Percentiles rank a stretch among this genome's conserved stretches.
phyloP scores from a whole-genome alignment of 2,797 vertebrate species.

The Atherinosoma microstoma region DNA sequence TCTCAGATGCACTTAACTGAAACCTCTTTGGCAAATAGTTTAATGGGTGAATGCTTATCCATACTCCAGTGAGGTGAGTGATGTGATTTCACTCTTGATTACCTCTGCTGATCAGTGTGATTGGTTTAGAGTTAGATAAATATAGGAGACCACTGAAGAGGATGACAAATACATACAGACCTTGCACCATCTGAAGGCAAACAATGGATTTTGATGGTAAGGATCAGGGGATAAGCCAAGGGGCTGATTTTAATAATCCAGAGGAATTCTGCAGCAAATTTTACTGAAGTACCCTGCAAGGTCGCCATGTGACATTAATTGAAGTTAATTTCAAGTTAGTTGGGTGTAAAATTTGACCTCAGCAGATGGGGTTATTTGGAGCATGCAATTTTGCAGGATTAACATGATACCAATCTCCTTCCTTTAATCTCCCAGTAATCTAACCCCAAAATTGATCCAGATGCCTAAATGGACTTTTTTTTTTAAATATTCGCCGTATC shows the following conservation, averaged over 20 bases:
- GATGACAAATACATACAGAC: constrained; percentile 66
- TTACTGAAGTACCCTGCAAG: constrained; percentile 52
- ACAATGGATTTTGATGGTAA: constrained; percentile 76
- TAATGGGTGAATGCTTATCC: constrained; percentile 80
- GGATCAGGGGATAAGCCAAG: constrained; percentile 45
- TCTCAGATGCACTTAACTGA: constrained; percentile 67
- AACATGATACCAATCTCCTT: constrained; percentile 66
- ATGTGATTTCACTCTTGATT: constrained; percentile 84
- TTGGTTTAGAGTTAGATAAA: constrained; percentile 82
- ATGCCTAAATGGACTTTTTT: constrained; percentile 51
- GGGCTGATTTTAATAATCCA: constrained; percentile 68
- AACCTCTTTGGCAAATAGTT: constrained; percentile 76
- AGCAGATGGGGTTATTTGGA: constrained; percentile 33
- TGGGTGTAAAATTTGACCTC: constrained; percentile 58
- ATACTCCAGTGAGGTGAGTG: constrained; percentile 75
- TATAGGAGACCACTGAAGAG: constrained; percentile 62
- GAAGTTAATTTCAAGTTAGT: constrained; percentile 50
- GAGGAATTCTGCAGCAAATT: constrained; percentile 50
- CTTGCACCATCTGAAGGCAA: constrained; percentile 65
- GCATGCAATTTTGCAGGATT: constrained; percentile 66
- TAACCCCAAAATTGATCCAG: constrained; percentile 71
- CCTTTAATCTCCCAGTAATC: constrained; percentile 73
- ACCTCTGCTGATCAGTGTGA: constrained; percentile 76
- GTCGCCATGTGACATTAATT: constrained; percentile 62
- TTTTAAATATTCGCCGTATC: constrained; percentile 47